Percentiles rank a stretch among this genome's conserved stretches.
Conservation (phyloP, 2,113 vertebrate species). For the Brachionichthys hirsutus region DNA sequence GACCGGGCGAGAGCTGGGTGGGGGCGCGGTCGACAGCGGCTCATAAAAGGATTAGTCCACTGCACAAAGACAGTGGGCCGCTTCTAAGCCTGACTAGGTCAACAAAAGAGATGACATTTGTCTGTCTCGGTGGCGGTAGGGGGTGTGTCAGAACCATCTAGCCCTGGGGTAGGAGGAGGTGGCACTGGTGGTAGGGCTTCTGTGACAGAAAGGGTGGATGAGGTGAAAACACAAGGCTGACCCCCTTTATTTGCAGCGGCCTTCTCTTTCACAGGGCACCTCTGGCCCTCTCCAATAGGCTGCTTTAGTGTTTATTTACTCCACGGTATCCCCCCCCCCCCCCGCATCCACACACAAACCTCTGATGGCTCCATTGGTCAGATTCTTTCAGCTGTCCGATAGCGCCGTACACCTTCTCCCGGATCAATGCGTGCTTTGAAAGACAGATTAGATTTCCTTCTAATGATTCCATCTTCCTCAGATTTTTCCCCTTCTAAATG, state of each 20-base stretch:
- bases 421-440: slow-evolving; percentile 65
- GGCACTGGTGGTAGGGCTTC: slow-evolving; percentile 73
- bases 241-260: slow-evolving; percentile 73
- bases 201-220: slow-evolving; percentile 79
- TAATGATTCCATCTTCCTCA: slow-evolving; percentile 73
- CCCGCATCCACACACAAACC: slow-evolving; percentile 76
- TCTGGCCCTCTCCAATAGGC: slow-evolving; percentile 74
- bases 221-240: slow-evolving; percentile 77
- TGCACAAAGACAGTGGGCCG: slow-evolving; percentile 79
- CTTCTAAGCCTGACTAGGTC: slow-evolving; percentile 79
- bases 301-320: slow-evolving; percentile 81
- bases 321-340: too few relatives aligned
- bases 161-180: slow-evolving; percentile 64
- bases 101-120: slow-evolving; percentile 85
- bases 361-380: slow-evolving; percentile 86
- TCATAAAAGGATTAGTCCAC: slow-evolving; percentile 83
- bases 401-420: slow-evolving; percentile 66
- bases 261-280: slow-evolving; percentile 78
- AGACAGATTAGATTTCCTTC: slow-evolving; percentile 75
- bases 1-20: slow-evolving; percentile 43
- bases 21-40: slow-evolving; percentile 74
- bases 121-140: slow-evolving; percentile 79
- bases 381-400: slow-evolving; percentile 49
- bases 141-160: slow-evolving; percentile 57
- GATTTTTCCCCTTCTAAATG: slow-evolving; percentile 37